phyloP scores from a whole-genome alignment of 2,113 vertebrate genomes.

The Alces alces region DNA sequence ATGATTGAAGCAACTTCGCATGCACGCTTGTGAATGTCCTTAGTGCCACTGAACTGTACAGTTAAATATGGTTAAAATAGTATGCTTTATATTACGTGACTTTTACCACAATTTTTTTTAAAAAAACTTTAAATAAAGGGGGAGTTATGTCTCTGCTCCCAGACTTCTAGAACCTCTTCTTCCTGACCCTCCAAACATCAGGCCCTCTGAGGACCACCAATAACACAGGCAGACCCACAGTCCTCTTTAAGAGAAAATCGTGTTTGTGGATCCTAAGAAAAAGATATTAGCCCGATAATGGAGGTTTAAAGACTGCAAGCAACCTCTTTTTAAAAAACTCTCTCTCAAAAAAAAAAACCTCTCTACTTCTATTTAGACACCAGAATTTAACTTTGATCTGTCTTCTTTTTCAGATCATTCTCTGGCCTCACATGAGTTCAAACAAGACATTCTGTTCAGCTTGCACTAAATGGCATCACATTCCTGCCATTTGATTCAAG shows the following conservation, averaged over 20 bases:
- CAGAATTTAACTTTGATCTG: not conserved
- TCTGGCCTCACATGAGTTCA: not conserved
- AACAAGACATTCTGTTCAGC: not conserved
- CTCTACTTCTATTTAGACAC: not conserved
- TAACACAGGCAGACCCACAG: fast-evolving
- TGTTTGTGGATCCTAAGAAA: not conserved
- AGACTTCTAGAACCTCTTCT: not conserved
- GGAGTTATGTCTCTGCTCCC: not conserved
- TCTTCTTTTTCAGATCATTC: not conserved
- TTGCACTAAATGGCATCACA: not conserved
- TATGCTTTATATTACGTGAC: not conserved
- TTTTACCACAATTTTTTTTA: not conserved
- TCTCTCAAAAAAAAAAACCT: too few species aligned
- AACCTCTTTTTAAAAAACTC: not conserved
- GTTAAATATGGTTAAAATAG: not conserved
- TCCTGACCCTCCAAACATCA: not conserved
- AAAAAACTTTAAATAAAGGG: not conserved
- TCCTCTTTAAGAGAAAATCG: not conserved
- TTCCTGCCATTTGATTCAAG: not conserved
- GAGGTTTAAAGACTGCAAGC: not conserved
- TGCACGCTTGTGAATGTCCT: not conserved
- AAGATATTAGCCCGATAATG: not conserved
- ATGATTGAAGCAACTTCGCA: not conserved
- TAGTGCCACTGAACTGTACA: not conserved
- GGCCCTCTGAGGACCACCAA: not conserved